phyloP scores from a whole-genome alignment of 2,888 invertebrate species.

The Junonia oenone region DNA sequence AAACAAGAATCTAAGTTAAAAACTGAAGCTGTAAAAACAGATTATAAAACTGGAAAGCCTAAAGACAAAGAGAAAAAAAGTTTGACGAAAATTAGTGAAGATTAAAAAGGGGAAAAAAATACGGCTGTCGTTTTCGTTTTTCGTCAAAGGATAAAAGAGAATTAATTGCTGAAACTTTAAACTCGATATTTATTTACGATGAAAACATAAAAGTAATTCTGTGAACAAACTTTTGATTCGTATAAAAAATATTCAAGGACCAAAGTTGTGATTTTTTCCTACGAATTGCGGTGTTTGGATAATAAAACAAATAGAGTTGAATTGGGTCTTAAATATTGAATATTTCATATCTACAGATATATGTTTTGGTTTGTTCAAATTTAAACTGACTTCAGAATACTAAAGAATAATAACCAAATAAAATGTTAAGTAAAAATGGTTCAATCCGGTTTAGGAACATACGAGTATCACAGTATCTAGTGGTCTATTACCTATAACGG shows the following conservation, averaged over 20 bases:
- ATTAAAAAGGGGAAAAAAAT: neutral
- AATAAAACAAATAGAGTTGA: neutral
- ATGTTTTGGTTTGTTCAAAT: too few species aligned
- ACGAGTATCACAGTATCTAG: too few species aligned
- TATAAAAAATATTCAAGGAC: neutral
- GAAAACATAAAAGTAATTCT: neutral
- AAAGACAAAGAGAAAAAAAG: neutral
- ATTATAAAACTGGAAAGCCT: neutral
- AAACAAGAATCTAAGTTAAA: neutral
- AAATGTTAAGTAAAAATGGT: too few species aligned
- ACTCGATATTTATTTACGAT: conserved; percentile 1
- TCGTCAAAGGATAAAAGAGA: neutral
- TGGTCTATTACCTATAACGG: too few species aligned
- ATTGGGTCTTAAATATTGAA: too few species aligned
- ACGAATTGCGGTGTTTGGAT: neutral
- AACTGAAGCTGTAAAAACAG: neutral
- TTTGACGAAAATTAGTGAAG: neutral
- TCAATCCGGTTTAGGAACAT: too few species aligned
- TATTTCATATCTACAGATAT: too few species aligned
- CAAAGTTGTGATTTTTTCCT: neutral
- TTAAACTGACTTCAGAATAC: too few species aligned
- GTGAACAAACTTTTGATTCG: neutral
- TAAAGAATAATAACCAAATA: too few species aligned
- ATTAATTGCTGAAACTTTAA: conserved; percentile 1
- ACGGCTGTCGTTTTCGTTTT: neutral